phyloP scores from a whole-genome alignment of 92 coral and sea anemone species.

The Parazoanthus darwini region DNA sequence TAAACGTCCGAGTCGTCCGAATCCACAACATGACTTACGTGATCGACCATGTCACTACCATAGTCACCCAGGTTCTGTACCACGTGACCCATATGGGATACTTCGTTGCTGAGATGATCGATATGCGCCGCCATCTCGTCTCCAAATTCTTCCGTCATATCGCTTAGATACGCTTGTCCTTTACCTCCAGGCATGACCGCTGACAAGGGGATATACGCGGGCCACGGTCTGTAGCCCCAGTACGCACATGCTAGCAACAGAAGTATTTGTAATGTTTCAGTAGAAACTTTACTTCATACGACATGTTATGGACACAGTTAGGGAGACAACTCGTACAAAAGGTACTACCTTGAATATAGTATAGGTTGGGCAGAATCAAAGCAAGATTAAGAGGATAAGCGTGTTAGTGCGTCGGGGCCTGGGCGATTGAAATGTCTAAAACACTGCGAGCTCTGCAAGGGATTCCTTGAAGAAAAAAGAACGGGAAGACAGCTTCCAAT shows the following conservation, averaged over 20 bases:
- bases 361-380: too few species aligned
- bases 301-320: neutral
- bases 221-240: conserved; percentile 21
- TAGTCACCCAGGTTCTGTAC: conserved; percentile 55
- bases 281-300: too few species aligned
- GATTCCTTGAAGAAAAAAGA: too few species aligned
- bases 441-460: too few species aligned
- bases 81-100: conserved; percentile 63
- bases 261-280: neutral
- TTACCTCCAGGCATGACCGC: conserved; percentile 68
- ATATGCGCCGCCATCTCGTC: conserved; percentile 75
- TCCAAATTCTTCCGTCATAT: conserved; percentile 67
- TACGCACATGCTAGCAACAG: conserved; percentile 23
- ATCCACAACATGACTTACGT: conserved; percentile 73
- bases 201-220: conserved; percentile 57
- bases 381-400: too few species aligned
- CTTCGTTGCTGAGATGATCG: conserved; percentile 52
- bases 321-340: neutral
- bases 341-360: too few species aligned
- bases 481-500: too few species aligned
- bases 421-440: too few species aligned
- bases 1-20: conserved; percentile 49
- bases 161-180: conserved; percentile 70
- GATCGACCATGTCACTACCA: conserved; percentile 58
- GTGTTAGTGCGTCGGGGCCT: too few species aligned